Evolutionary conservation across 2,888 invertebrate species (phyloP).

Genomic region (Crepidodera aurea): DNA sequence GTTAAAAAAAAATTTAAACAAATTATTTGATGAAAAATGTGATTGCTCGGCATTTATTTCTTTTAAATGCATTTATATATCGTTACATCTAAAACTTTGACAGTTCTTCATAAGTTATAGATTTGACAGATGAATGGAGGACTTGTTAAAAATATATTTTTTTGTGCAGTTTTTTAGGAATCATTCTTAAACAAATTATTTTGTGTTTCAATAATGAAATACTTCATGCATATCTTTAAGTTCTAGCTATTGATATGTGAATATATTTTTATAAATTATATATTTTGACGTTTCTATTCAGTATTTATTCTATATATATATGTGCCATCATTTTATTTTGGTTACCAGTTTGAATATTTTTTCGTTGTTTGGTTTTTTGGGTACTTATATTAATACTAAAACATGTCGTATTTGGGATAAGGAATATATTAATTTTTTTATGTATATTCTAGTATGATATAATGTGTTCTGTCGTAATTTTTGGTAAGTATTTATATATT

Average conservation of each 20-base stretch:
- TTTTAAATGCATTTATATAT: not conserved
- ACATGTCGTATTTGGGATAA: not conserved
- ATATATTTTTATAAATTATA: constrained; percentile 1
- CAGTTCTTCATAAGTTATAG: not conserved
- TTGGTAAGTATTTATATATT: not conserved
- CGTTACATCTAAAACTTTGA: not conserved
- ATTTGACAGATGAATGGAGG: not conserved
- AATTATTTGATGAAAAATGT: not conserved
- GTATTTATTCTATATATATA: not conserved
- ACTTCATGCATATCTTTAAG: constrained; percentile 3
- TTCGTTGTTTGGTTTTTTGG: not conserved
- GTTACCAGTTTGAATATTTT: constrained; percentile 1
- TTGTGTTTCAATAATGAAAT: no score
- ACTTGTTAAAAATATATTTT: not conserved
- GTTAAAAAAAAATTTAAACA: constrained; percentile 1
- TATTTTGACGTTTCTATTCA: constrained; percentile 1
- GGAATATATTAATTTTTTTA: not conserved
- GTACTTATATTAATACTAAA: constrained; percentile 5
- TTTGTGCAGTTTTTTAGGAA: not conserved
- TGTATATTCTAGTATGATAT: not conserved
- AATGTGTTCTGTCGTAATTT: no score
- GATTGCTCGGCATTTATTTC: not conserved
- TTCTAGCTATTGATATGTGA: not conserved
- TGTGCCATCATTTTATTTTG: not conserved
- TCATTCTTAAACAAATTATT: no score